phyloP scores from a whole-genome alignment of 2,113 vertebrate genomes.

The Myrmecophaga tridactyla region DNA sequence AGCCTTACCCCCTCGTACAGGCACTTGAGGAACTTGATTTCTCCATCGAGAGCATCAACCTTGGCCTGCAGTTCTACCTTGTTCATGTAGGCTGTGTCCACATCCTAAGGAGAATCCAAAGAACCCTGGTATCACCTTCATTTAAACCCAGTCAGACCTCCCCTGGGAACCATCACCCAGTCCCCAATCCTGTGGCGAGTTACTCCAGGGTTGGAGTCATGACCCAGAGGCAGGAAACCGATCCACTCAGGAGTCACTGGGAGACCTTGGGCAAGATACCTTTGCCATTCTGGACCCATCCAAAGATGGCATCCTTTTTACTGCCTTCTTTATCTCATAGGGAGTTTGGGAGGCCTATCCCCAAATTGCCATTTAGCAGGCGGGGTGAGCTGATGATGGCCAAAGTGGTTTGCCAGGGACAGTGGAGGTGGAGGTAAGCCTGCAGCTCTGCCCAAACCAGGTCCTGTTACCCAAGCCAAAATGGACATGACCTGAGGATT shows the following conservation, averaged over 20 bases:
- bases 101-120: constrained; percentile 78
- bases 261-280: background rate
- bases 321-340: background rate
- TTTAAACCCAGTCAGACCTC: background rate
- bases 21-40: constrained; percentile 91
- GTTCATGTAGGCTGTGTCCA: constrained; percentile 90
- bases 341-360: background rate
- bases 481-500: background rate
- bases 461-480: background rate
- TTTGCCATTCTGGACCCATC: background rate
- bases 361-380: accelerated
- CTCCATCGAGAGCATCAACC: constrained; percentile 88
- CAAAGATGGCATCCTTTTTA: background rate
- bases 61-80: constrained; percentile 91
- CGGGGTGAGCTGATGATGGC: background rate
- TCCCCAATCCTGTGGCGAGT: background rate
- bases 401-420: background rate
- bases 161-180: background rate
- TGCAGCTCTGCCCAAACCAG: background rate
- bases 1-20: constrained; percentile 87
- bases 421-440: background rate
- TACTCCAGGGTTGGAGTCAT: background rate
- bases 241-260: background rate
- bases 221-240: background rate
- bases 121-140: background rate